Base-by-base conservation (phyloP, 2,888 invertebrate species). In the Oasisia sp. region DNA sequence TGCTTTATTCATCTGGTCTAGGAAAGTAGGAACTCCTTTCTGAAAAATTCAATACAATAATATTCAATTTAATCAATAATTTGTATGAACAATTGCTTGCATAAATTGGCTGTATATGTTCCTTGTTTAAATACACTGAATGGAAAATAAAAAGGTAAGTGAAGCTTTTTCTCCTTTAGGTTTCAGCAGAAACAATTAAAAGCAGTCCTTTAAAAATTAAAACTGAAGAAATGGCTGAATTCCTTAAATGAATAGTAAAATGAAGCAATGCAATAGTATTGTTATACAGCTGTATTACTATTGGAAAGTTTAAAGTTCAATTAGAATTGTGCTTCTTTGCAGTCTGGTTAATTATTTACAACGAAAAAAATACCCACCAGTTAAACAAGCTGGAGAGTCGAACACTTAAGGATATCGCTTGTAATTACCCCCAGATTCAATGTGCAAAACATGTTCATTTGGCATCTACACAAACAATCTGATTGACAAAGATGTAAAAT, bases 21-120 rank as follows among this genome's bases (percentile, higher is more conserved):
- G 93, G 92, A 96, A 96, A 32, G 94, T 94, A 45, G 96, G 96
- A 3, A 96, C 96, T 89, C 96, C 96, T 90, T 95, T 96, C 96
- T 96, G 94, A 90, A 94, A 94, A 91, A 89, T 91, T 92, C 92
- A 91, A 91, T 32, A 32, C 50, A 50, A n/a, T 11, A 19, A 14
- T 19, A 74, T 74, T 50, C 50, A 74, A 56, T 56, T 56, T 19
- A 56, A 74, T 74, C 74, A 27, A 27, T 74, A 2, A 7, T 7
- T 19, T 14, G 19, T 27, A 74, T 19, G 58, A 58, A 58, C 12
- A 58, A 14, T 2, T 58, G 58, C 14, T 19, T 58, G 58, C 27
- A 27, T 5, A 58, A 9, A 58, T 0, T 58, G 14, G 12, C 58
- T 58, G 27, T 11, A 19, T 19, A 58, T 58, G 11, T 58, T 58